A percentile compares a stretch with the other conserved stretches of the same genome.
Evolutionary conservation across 2,797 vertebrate species (phyloP).

Genomic region (Leptodactylus fallax): DNA sequence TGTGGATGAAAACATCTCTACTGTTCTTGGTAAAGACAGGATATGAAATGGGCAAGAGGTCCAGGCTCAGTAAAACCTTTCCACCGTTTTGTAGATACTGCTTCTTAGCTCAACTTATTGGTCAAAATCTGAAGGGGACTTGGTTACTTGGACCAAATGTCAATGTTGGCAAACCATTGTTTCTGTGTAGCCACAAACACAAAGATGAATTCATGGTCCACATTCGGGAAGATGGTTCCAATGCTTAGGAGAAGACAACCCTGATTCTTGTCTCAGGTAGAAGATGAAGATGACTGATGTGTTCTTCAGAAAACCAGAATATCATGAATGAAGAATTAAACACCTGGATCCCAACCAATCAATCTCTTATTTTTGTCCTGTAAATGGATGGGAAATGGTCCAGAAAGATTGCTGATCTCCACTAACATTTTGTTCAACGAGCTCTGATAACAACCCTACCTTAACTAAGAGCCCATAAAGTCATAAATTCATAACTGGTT

Average conservation of each 20-base stretch:
- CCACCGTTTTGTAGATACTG: neutral
- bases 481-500: slow-evolving; percentile 53
- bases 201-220: neutral
- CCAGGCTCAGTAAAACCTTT: too few species aligned
- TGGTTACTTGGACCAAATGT: neutral
- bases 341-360: slow-evolving; percentile 17
- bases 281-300: neutral
- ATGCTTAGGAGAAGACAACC: neutral
- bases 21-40: too few species aligned
- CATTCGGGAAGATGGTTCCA: neutral
- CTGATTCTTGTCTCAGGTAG: neutral
- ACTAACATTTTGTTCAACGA: slow-evolving; percentile 39
- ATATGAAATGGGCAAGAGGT: too few species aligned
- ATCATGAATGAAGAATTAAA: slow-evolving; percentile 16
- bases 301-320: neutral
- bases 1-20: slow-evolving; percentile 18
- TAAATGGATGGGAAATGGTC: slow-evolving; percentile 57
- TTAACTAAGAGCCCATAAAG: slow-evolving; percentile 47
- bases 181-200: neutral
- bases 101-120: too few species aligned
- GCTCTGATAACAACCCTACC: slow-evolving; percentile 16
- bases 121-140: neutral
- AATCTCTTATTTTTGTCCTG: slow-evolving; percentile 48
- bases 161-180: too few species aligned
- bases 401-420: slow-evolving; percentile 55